A percentile compares a stretch with the other conserved stretches of the same genome.
Conservation (phyloP, 2,797 vertebrate species). For the Agapornis canus region DNA sequence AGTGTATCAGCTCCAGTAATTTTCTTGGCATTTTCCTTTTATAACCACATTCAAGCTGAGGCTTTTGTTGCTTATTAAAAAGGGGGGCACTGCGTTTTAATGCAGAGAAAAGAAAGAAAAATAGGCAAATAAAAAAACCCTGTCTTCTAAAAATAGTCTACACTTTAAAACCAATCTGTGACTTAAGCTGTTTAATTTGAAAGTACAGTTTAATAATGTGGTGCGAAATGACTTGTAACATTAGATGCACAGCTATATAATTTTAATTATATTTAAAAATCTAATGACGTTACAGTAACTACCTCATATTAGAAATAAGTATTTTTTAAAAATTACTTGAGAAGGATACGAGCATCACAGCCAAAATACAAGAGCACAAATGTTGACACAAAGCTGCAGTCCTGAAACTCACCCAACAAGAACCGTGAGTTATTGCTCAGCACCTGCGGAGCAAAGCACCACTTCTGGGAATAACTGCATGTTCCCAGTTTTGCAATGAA, state of each 20-base stretch:
- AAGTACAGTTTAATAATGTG: not conserved
- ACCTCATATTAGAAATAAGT: not conserved
- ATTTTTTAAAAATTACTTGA: not conserved
- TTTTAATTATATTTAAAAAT: not conserved
- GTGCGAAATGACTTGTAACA: not conserved
- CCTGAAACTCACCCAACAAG: not conserved
- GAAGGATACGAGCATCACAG: not conserved
- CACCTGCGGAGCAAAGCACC: not conserved
- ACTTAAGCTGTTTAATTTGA: not conserved
- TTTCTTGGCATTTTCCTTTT: not conserved
- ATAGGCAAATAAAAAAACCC: not conserved
- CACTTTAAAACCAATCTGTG: not conserved
- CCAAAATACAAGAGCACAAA: not conserved
- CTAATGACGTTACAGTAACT: not conserved
- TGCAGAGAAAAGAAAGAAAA: not conserved
- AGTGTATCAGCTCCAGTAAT: not conserved
- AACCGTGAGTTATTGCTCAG: fast-evolving
- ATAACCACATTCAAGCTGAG: not conserved
- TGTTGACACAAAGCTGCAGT: not conserved
- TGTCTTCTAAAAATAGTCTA: not conserved
- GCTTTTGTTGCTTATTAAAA: not conserved
- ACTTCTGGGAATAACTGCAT: not conserved
- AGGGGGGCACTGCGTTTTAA: not conserved
- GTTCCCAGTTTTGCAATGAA: not conserved
- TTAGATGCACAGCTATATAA: not conserved